Base-by-base conservation (phyloP, 1,140 invertebrate genomes). In the Aphelenchoides fujianensis region DNA sequence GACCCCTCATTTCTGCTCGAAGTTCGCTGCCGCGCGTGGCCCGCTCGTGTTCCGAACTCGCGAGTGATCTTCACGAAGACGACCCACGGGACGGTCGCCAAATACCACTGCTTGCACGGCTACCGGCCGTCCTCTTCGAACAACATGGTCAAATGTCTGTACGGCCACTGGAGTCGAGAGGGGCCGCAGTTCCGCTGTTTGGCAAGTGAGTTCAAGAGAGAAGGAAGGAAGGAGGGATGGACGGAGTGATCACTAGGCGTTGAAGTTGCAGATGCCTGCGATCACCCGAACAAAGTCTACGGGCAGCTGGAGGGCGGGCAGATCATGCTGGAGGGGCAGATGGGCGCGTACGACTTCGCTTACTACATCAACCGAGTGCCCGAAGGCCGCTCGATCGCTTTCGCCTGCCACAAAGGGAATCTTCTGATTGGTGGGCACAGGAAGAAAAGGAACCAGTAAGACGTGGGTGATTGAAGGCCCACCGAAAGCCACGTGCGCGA, bases 301-400 rank as follows among this genome's bases (percentile, higher is more conserved):
- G 94, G 95, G 0, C 90, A 90, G 71, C 90, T 97, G 53, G 88
- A 90, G 62, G 91, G 95, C 79, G 95, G 95, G 5, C 92, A 93
- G 84, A 92, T 97, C 0, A 87, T 96, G 12, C 86, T 97, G 0
- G 93, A 97, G 1, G 95, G 94, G 1, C 94, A 95, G 80, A 96
- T 97, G 92, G 95, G 95, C 0, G 88, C 95, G 35, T 97, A 97
- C 84, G 94, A 97, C 84, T 97, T 97, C 83, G 86, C 93, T n/a
- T 91, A 93, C 0, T 97, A 97, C 82, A 94, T 97, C 0, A 90
- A 89, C 16, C n/a, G 77, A 30, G 79, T 83, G 7, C 83, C 77
- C 2, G 84, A 85, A 85, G 95, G 96, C 81, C 92, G 95, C 75
- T 92, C 96, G 84, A 96, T 97, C 32, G 92, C 94, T 90, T 97